Conservation (phyloP, 2,113 vertebrate species). For the Puffinus mauretanicus region DNA sequence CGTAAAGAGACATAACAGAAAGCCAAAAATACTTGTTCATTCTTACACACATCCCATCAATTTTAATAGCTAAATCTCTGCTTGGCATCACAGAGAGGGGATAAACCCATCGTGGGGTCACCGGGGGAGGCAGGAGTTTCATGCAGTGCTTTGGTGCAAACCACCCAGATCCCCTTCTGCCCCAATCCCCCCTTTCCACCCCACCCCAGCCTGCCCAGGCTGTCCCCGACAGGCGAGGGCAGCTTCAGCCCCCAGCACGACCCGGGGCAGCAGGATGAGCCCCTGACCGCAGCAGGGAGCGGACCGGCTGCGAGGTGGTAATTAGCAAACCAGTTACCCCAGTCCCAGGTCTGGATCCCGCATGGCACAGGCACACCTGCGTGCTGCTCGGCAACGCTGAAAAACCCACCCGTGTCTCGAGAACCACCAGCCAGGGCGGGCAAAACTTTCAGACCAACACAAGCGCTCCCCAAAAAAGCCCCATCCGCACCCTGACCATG, state of each 20-base stretch:
- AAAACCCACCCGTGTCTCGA: background rate
- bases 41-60: background rate
- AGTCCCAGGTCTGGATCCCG: background rate
- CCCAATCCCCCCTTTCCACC: background rate
- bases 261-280: background rate
- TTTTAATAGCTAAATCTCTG: background rate
- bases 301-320: background rate
- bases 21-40: background rate
- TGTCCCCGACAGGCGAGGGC: background rate
- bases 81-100: background rate
- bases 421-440: background rate
- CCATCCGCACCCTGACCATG: background rate
- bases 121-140: background rate
- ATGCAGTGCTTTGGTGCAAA: background rate
- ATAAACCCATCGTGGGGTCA: background rate
- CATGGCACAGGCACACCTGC: background rate
- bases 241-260: background rate
- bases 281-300: background rate
- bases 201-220: background rate
- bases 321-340: conserved; percentile 33
- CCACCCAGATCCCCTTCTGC: background rate
- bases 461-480: background rate
- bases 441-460: background rate
- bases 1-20: background rate
- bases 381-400: background rate